Evolutionary conservation across 2,888 invertebrate genomes (phyloP).

Genomic region (Theretra japonica): DNA sequence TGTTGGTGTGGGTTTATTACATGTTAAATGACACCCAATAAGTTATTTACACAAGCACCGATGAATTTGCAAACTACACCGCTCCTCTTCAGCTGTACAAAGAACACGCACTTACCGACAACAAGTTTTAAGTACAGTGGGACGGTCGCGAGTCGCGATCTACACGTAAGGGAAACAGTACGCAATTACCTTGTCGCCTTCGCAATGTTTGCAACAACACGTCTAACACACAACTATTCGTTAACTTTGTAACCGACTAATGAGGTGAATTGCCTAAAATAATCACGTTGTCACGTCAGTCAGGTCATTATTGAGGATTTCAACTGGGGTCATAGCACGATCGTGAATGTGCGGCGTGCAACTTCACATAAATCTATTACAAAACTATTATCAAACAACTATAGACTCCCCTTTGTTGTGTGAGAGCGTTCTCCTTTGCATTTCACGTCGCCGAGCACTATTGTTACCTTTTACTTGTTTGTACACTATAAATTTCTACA

Average conservation of each 20-base stretch:
- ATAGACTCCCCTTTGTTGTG: slow-evolving; percentile 79
- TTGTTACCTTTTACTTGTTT: slow-evolving; percentile 62
- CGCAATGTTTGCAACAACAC: slow-evolving; percentile 32
- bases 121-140: slow-evolving; percentile 24
- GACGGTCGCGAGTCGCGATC: slow-evolving; percentile 17
- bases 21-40: slow-evolving; percentile 20
- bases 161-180: slow-evolving; percentile 33
- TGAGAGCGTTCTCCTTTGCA: slow-evolving; percentile 82
- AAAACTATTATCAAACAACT: slow-evolving; percentile 51
- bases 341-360: slow-evolving; percentile 65
- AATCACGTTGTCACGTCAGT: slow-evolving; percentile 65
- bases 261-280: slow-evolving; percentile 34
- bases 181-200: slow-evolving; percentile 41
- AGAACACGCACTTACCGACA: slow-evolving; percentile 34
- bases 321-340: slow-evolving; percentile 64
- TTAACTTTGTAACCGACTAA: slow-evolving; percentile 26
- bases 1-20: slow-evolving; percentile 15
- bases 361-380: slow-evolving; percentile 47
- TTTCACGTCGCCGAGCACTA: slow-evolving; percentile 75
- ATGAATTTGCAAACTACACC: slow-evolving; percentile 26
- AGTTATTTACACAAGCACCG: slow-evolving; percentile 20
- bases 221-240: slow-evolving; percentile 30
- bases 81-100: slow-evolving; percentile 39
- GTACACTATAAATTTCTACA: slow-evolving; percentile 58
- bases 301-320: slow-evolving; percentile 58